phyloP scores from a whole-genome alignment of 2,888 invertebrate genomes.

The Acleris holmiana region DNA sequence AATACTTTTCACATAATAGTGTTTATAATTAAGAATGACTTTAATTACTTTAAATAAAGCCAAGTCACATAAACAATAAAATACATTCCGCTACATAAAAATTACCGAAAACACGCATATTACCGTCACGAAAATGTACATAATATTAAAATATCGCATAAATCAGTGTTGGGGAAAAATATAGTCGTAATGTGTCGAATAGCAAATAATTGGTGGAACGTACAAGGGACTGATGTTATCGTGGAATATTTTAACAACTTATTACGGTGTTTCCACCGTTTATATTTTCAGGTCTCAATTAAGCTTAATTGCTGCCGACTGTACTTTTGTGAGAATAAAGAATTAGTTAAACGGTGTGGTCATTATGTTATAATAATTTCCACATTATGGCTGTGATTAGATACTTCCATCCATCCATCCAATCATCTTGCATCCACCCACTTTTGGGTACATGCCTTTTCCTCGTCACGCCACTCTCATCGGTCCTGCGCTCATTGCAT shows the following conservation, averaged over 20 bases:
- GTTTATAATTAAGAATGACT: background rate
- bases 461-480: too few relatives aligned
- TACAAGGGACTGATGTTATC: slow-evolving; percentile 37
- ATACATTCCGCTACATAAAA: slow-evolving; percentile 26
- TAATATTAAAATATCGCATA: slow-evolving; percentile 42
- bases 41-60: slow-evolving; percentile 3
- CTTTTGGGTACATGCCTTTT: too few relatives aligned
- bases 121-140: slow-evolving; percentile 36
- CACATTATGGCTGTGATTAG: too few relatives aligned
- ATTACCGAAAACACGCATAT: slow-evolving; percentile 29
- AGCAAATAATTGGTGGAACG: slow-evolving; percentile 45
- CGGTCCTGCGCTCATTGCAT: too few relatives aligned
- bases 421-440: too few relatives aligned
- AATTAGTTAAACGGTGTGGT: too few relatives aligned
- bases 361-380: too few relatives aligned
- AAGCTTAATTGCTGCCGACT: slow-evolving; percentile 29
- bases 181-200: slow-evolving; percentile 47
- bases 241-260: slow-evolving; percentile 43
- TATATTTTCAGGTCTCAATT: slow-evolving; percentile 31
- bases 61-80: slow-evolving; percentile 20
- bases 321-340: slow-evolving; percentile 1
- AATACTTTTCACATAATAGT: background rate
- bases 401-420: too few relatives aligned
- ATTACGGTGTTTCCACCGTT: slow-evolving; percentile 35
- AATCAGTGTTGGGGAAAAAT: slow-evolving; percentile 44